phyloP scores from a whole-genome alignment of 2,888 invertebrate species.

The Clitarchus hookeri region DNA sequence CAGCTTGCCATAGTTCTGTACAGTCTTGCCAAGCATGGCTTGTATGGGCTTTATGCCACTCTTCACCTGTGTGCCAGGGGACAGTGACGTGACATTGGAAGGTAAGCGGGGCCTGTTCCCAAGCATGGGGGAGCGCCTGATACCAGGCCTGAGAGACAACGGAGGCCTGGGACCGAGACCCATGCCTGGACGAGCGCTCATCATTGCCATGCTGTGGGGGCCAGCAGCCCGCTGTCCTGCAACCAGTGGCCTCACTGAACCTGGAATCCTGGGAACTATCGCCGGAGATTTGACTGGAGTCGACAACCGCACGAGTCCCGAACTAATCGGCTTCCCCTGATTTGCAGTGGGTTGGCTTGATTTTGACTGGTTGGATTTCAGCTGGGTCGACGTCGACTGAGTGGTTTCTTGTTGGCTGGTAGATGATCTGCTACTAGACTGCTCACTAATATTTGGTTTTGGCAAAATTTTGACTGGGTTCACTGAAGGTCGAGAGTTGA shows the following conservation, averaged over 20 bases:
- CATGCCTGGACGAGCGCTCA: slow-evolving; percentile 23
- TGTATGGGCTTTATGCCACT: slow-evolving; percentile 40
- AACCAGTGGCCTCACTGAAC: slow-evolving; percentile 24
- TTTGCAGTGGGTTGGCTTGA: not conserved
- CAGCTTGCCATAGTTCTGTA: slow-evolving; percentile 25
- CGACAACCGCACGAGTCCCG: not conserved
- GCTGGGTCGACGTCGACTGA: not conserved
- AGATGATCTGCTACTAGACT: not conserved
- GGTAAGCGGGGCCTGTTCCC: slow-evolving; percentile 27
- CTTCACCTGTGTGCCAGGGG: slow-evolving; percentile 38
- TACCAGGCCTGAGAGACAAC: slow-evolving; percentile 23
- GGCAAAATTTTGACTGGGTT: not conserved
- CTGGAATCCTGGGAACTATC: slow-evolving; percentile 29
- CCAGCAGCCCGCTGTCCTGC: slow-evolving; percentile 20
- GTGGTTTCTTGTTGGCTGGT: not conserved
- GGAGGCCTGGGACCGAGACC: slow-evolving; percentile 27
- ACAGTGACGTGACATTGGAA: not conserved
- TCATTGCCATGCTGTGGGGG: slow-evolving; percentile 12
- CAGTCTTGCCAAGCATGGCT: slow-evolving; percentile 40
- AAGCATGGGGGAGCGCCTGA: slow-evolving; percentile 32
- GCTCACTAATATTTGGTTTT: not conserved
- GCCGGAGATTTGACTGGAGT: not conserved
- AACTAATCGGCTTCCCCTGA: not conserved
- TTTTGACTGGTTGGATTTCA: not conserved
- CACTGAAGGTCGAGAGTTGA: not conserved